These are phyloP conservation scores for Episyrphus balteatus DNA, from an alignment of 1,140 invertebrate species.

Conservation along the genomic window DNA sequence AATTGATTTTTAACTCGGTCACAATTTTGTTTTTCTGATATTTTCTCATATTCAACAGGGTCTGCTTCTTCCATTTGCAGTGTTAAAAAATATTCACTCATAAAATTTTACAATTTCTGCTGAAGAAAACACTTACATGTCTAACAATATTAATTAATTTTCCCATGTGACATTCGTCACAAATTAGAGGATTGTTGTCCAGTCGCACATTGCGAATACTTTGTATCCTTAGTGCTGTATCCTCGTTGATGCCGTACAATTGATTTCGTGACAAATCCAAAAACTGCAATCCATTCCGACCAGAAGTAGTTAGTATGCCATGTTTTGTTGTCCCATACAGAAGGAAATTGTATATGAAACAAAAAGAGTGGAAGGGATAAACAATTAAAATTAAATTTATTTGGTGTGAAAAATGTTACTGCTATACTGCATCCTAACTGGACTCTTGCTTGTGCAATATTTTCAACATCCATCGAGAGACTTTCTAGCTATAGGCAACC, in stretches of 20 bases:
- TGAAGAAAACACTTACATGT: conserved; percentile 24
- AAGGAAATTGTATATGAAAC: too few species aligned
- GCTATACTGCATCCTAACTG: not conserved
- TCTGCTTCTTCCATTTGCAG: too few species aligned
- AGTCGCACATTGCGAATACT: conserved; percentile 39
- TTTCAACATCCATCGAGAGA: too few species aligned
- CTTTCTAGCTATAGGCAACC: too few species aligned
- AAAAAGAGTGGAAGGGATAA: too few species aligned
- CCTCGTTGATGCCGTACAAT: conserved; percentile 45
- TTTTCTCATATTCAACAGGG: too few species aligned
- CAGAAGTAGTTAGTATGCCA: too few species aligned
- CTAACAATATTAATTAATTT: conserved; percentile 34
- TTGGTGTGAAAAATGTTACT: not conserved
- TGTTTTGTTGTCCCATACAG: too few species aligned
- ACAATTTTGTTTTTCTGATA: too few species aligned
- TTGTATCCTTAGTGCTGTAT: conserved; percentile 39
- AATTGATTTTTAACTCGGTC: too few species aligned
- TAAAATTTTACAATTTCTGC: not conserved
- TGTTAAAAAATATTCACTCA: not conserved
- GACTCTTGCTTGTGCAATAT: too few species aligned
- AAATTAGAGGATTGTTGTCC: conserved; percentile 52
- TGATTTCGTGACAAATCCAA: conserved; percentile 51
- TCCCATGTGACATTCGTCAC: conserved; percentile 49
- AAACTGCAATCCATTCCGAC: conserved; percentile 14
- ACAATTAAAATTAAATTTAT: not conserved